Evolutionary conservation across 2,888 invertebrate species (phyloP).

Genomic region (Agonopterix subpropinquella): DNA sequence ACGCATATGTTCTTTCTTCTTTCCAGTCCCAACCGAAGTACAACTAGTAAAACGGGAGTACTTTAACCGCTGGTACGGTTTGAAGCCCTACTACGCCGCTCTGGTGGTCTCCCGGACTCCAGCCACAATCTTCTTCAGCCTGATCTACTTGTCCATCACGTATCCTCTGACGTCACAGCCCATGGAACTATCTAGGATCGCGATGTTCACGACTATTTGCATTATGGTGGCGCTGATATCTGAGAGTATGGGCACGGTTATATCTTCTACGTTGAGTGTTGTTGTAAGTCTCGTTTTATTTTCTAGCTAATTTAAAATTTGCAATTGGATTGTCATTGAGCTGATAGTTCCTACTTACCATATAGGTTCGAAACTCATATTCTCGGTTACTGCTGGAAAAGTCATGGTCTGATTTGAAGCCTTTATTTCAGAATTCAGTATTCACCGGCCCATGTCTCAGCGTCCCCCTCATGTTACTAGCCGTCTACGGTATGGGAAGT

Average conservation of each 20-base stretch:
- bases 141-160: slow-evolving; percentile 81
- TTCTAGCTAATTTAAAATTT: background rate
- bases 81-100: slow-evolving; percentile 87
- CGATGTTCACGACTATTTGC: slow-evolving; percentile 82
- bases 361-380: too few species aligned
- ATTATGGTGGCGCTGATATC: slow-evolving; percentile 84
- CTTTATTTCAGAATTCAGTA: slow-evolving; percentile 84
- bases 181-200: slow-evolving; percentile 78
- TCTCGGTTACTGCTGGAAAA: too few species aligned
- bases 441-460: slow-evolving; percentile 92
- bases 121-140: slow-evolving; percentile 79
- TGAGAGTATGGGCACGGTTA: slow-evolving; percentile 85
- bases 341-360: too few species aligned
- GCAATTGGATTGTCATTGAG: too few species aligned
- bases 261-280: slow-evolving; percentile 84
- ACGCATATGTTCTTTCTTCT: background rate
- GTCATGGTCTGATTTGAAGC: too few species aligned
- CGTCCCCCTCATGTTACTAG: slow-evolving; percentile 91
- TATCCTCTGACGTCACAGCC: slow-evolving; percentile 87
- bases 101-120: slow-evolving; percentile 83
- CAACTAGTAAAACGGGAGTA: slow-evolving; percentile 86
- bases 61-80: slow-evolving; percentile 89
- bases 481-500: slow-evolving; percentile 91
- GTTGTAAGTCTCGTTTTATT: slow-evolving; percentile 76
- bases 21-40: slow-evolving; percentile 86